Base-by-base conservation (phyloP, 1,140 invertebrate genomes). In the Platyscapa corneri region DNA sequence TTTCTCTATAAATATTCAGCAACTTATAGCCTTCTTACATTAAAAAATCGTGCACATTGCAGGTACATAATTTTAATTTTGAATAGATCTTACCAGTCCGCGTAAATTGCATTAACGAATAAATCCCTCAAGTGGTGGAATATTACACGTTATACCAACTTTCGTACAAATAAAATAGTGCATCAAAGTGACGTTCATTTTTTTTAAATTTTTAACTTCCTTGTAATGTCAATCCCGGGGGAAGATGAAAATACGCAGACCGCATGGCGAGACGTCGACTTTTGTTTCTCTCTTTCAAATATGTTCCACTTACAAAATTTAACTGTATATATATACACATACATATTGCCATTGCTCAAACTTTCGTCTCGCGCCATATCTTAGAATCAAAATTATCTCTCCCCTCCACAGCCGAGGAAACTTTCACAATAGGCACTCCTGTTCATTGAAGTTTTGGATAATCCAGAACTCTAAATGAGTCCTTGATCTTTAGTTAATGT, bases 401-500 rank as follows among this genome's bases (percentile, higher is more conserved):
- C 23, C 3, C 5, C 3, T 60, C 27, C 5, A 27, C 5, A 27
- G 3, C 23, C 56, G 3, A 60, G 20, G 56, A 27, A 60, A 60
- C 1, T 60, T 60, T 27, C 3, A 23, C 20, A 60, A 60, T 14
- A 27, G 3, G 3, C 27, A 14, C 23, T 60, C 10, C 27, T 14
- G 23, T 60, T 14, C 3, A 27, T 27, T 6, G 23, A 6, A 27
- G 27, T 53, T 23, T 5, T 5, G 10, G 18, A 18, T 16, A 10
- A 70, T 49, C 14, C 39, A 18, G 18, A 23, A n/a, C 5, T n/a
- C 3, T 49, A 56, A 82, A 46, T 74, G 67, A 83, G 32, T 83
- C 53, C 49, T 49, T 49, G 27, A 60, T 75, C 53, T 32, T 49
- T 20, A n/a, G 34, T 75, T 75, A 83, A 83, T 83, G 49, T 37